A percentile compares a stretch with the other conserved stretches of the same genome.
Evolutionary conservation across 1,140 invertebrate species (phyloP).

Genomic region (Delia radicum): DNA sequence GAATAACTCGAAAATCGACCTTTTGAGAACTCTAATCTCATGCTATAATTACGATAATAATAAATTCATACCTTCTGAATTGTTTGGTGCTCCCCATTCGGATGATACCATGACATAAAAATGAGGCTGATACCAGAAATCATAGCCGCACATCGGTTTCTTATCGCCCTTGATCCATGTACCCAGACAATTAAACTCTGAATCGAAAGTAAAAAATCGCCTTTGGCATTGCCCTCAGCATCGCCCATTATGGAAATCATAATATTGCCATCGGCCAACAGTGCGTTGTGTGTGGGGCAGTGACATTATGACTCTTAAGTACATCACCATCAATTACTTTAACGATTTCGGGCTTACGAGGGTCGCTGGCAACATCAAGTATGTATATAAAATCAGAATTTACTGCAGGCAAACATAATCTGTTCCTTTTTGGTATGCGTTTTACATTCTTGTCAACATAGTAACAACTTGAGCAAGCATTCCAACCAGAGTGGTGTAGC

Average conservation of each 20-base stretch:
- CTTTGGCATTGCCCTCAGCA: constrained; percentile 73
- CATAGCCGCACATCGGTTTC: constrained; percentile 71
- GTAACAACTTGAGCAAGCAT: constrained; percentile 90
- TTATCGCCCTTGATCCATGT: constrained; percentile 67
- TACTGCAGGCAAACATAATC: constrained; percentile 81
- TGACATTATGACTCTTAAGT: constrained; percentile 70
- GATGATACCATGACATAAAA: constrained; percentile 86
- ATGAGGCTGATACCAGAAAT: constrained; percentile 96
- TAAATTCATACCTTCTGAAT: constrained; percentile 65
- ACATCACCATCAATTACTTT: constrained; percentile 71
- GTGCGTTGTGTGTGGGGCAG: constrained; percentile 89
- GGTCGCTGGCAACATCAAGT: constrained; percentile 75
- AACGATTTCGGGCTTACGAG: constrained; percentile 61
- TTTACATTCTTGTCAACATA: constrained; percentile 57
- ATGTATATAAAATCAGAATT: constrained; percentile 84
- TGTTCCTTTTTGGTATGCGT: constrained; percentile 66
- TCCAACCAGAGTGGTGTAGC: constrained; percentile 95
- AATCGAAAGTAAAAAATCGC: constrained; percentile 91
- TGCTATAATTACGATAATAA: too few species aligned
- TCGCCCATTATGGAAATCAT: too few species aligned
- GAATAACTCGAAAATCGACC: too few species aligned
- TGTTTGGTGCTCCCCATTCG: constrained; percentile 89
- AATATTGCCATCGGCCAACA: constrained; percentile 90
- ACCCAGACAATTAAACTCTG: constrained; percentile 67
- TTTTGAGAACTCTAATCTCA: too few species aligned